phyloP scores from a whole-genome alignment of 2,888 invertebrate genomes.

The Galeopsomyia nigrocyanea region DNA sequence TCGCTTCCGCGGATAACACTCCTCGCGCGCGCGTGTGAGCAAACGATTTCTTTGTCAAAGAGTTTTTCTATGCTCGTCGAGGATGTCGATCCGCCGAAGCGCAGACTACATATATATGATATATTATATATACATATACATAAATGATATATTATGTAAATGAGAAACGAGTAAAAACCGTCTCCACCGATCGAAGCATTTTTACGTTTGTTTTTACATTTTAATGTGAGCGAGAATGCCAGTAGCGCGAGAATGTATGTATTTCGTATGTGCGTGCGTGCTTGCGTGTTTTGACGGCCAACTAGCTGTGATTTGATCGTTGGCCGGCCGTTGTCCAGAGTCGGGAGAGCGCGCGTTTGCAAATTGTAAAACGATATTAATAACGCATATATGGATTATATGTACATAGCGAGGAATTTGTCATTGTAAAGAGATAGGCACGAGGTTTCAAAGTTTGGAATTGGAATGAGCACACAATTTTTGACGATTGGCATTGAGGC shows the following conservation, averaged over 20 bases:
- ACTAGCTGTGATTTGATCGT: too few species aligned
- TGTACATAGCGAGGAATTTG: too few species aligned
- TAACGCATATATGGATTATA: too few species aligned
- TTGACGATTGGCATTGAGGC: constrained; percentile 3
- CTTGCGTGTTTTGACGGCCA: too few species aligned
- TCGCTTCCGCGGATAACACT: not conserved
- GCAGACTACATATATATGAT: constrained; percentile 24
- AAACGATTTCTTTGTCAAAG: too few species aligned
- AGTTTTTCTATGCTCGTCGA: too few species aligned
- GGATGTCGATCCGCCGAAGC: not conserved
- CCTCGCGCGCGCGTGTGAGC: constrained; percentile 4
- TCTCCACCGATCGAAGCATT: constrained; percentile 46
- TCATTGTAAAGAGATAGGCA: too few species aligned
- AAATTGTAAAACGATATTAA: too few species aligned
- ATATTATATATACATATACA: too few species aligned
- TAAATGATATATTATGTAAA: constrained; percentile 21
- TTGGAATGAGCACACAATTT: not conserved
- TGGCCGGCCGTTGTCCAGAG: too few species aligned
- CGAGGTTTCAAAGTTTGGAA: too few species aligned
- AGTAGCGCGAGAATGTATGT: constrained; percentile 40
- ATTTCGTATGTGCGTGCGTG: not conserved
- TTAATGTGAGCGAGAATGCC: constrained; percentile 36
- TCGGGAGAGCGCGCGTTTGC: too few species aligned
- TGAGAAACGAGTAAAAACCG: constrained; percentile 4
- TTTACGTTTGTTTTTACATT: constrained; percentile 47